These are phyloP conservation scores for Ceratitis capitata DNA, from an alignment of 1,140 invertebrate genomes.

Conservation along the genomic window DNA sequence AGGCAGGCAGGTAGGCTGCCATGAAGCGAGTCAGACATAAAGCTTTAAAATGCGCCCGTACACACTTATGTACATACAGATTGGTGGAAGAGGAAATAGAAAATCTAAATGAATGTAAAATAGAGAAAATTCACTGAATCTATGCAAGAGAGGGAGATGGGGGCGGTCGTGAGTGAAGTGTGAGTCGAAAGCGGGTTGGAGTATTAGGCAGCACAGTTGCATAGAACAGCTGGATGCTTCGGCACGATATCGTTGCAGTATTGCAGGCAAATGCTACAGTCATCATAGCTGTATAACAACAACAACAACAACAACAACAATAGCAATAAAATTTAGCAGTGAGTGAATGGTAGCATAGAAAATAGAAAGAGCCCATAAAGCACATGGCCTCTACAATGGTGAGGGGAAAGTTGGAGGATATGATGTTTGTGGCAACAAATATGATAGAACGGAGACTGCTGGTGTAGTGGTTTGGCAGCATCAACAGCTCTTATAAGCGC, in stretches of 20 bases:
- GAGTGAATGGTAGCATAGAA: slow-evolving; percentile 1
- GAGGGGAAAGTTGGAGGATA: too few relatives aligned
- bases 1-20: neutral
- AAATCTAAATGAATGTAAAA: slow-evolving; percentile 27
- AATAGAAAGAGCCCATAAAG: neutral
- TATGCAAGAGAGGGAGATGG: neutral
- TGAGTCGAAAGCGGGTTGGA: neutral
- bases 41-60: neutral
- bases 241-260: neutral
- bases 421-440: neutral
- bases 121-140: neutral
- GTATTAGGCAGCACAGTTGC: neutral
- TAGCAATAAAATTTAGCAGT: neutral
- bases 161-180: neutral
- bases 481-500: neutral
- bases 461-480: neutral
- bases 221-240: neutral
- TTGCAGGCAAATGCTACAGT: neutral
- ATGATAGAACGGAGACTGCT: neutral
- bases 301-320: neutral
- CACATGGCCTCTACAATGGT: neutral
- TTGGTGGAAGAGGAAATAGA: slow-evolving; percentile 22
- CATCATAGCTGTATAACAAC: neutral
- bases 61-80: too few relatives aligned
- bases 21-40: neutral